A percentile compares a stretch with the other conserved stretches of the same genome.
These are phyloP conservation scores for Clarias pachynema DNA, from an alignment of 2,797 vertebrate genomes.

Conservation along the genomic window DNA sequence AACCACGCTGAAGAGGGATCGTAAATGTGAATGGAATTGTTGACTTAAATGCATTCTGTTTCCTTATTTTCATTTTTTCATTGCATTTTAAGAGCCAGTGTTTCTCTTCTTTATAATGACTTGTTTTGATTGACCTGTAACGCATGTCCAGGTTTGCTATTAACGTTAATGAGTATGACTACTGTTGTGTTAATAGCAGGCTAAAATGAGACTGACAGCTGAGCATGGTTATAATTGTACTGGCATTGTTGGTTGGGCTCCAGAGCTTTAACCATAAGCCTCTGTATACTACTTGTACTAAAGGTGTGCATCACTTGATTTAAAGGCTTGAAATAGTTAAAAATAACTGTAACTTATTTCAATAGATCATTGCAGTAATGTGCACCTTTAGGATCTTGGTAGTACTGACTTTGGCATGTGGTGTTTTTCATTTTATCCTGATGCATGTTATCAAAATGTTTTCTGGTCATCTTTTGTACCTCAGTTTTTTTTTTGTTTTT, in stretches of 20 bases:
- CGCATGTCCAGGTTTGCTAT: conserved; percentile 73
- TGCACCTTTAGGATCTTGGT: not conserved
- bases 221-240: conserved; percentile 8
- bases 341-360: not conserved
- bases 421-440: conserved; percentile 65
- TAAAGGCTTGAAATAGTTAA: not conserved
- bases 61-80: conserved; percentile 54
- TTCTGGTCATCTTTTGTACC: conserved; percentile 67
- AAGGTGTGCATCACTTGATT: conserved; percentile 10
- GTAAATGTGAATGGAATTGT: conserved; percentile 70
- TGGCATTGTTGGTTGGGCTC: conserved; percentile 25
- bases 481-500: conserved; percentile 53
- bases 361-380: not conserved
- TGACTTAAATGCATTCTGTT: conserved; percentile 50
- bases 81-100: conserved; percentile 62
- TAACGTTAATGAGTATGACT: conserved; percentile 69
- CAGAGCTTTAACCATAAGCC: not conserved
- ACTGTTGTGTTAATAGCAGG: conserved; percentile 64
- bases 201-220: conserved; percentile 67
- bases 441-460: conserved; percentile 68
- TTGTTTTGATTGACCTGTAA: conserved; percentile 60
- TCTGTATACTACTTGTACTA: conserved; percentile 6
- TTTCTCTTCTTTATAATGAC: conserved; percentile 55
- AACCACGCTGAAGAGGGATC: conserved; percentile 72
- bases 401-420: conserved; percentile 49